These are phyloP conservation scores for Isotomurus palustris DNA, from an alignment of 2,888 invertebrate species.

Conservation along the genomic window DNA sequence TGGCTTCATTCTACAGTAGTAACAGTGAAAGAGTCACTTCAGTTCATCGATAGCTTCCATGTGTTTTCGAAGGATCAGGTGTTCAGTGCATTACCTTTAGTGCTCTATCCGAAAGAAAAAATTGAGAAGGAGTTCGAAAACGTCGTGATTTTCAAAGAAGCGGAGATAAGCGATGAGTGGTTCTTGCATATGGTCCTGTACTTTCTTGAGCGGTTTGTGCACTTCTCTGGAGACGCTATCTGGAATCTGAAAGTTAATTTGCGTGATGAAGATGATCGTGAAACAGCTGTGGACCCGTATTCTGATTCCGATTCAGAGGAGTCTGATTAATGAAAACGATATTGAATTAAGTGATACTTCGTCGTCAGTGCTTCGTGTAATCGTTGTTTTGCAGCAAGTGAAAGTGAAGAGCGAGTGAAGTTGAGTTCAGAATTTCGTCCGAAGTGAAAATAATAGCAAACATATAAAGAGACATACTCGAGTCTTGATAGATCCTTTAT, in stretches of 20 bases:
- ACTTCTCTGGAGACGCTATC: slow-evolving; percentile 71
- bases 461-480: too few relatives aligned
- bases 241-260: slow-evolving; percentile 52
- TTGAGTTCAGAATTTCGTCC: too few relatives aligned
- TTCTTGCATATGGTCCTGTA: slow-evolving; percentile 63
- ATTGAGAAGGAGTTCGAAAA: slow-evolving; percentile 21
- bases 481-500: too few relatives aligned
- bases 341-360: too few relatives aligned
- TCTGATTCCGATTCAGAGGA: too few relatives aligned
- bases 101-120: slow-evolving; percentile 65
- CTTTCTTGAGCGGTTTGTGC: slow-evolving; percentile 65
- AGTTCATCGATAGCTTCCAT: slow-evolving; percentile 53
- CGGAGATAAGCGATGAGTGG: slow-evolving; percentile 14
- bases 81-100: slow-evolving; percentile 58
- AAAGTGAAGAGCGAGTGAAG: too few relatives aligned
- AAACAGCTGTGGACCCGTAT: too few relatives aligned
- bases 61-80: slow-evolving; percentile 58
- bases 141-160: slow-evolving; percentile 18
- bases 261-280: background rate
- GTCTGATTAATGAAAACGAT: too few relatives aligned
- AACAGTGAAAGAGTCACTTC: slow-evolving; percentile 59
- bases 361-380: too few relatives aligned
- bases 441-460: too few relatives aligned
- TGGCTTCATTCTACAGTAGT: slow-evolving; percentile 61
- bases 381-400: too few relatives aligned